These are phyloP conservation scores for Alcis repandata DNA, from an alignment of 2,888 invertebrate species.

Conservation along the genomic window DNA sequence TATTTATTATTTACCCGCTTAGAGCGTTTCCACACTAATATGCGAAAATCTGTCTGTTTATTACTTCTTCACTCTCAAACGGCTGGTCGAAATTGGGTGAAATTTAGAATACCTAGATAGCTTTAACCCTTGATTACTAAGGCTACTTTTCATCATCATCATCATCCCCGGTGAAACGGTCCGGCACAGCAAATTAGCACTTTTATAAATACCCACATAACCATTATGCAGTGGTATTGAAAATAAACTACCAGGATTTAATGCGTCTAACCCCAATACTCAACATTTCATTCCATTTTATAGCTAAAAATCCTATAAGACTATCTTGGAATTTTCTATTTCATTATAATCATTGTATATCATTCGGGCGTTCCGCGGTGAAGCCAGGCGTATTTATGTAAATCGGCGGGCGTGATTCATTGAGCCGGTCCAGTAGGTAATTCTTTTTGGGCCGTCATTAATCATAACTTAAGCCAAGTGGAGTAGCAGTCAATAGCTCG, in stretches of 20 bases:
- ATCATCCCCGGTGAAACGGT: no score
- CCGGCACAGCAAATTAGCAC: no score
- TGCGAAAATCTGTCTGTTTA: no score
- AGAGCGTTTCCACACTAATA: no score
- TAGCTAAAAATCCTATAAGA: neutral
- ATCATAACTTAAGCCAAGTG: constrained; percentile 55
- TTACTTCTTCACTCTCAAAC: no score
- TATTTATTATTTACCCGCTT: no score
- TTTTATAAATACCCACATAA: neutral
- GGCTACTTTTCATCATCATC: no score
- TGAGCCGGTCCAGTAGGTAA: constrained; percentile 56
- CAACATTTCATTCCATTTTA: neutral
- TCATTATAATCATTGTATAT: constrained; percentile 22
- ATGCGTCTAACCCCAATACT: neutral
- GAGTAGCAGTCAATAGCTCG: constrained; percentile 42
- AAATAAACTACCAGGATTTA: neutral
- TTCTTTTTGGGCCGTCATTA: constrained; percentile 62
- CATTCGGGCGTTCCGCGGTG: constrained; percentile 15
- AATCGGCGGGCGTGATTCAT: constrained; percentile 59
- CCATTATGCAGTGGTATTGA: neutral
- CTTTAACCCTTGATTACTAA: no score
- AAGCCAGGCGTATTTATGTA: constrained; percentile 53
- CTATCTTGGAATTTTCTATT: constrained; percentile 20
- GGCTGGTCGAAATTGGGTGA: no score
- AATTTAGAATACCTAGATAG: no score